phyloP scores from a whole-genome alignment of 2,797 vertebrate genomes.

The Ptychadena robeensis region DNA sequence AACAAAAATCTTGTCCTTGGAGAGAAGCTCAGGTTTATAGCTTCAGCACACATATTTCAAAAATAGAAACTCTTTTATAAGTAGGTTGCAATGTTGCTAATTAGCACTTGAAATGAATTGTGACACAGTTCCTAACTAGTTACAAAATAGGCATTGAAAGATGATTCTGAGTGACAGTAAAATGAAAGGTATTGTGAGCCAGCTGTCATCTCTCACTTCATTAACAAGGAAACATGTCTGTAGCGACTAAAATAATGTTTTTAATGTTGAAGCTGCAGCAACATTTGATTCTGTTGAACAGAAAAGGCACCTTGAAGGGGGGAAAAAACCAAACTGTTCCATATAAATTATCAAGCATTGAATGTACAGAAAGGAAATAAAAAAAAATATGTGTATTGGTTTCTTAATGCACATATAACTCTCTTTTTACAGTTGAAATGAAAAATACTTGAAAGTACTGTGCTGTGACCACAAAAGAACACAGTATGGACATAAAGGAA shows the following conservation, averaged over 20 bases:
- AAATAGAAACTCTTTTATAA: slow-evolving; percentile 56
- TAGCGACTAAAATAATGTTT: slow-evolving; percentile 54
- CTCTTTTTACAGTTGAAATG: not conserved
- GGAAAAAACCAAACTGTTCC: slow-evolving; percentile 17
- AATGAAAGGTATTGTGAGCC: slow-evolving; percentile 61
- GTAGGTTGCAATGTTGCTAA: slow-evolving; percentile 60
- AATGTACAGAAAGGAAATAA: not conserved
- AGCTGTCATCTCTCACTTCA: slow-evolving; percentile 61
- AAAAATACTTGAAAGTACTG: not conserved
- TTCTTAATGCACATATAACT: not conserved
- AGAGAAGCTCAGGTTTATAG: not conserved
- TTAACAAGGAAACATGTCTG: slow-evolving; percentile 60
- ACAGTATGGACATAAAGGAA: not conserved
- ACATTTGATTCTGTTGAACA: slow-evolving; percentile 34
- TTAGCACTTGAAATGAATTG: slow-evolving; percentile 62
- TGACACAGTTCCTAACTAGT: slow-evolving; percentile 59
- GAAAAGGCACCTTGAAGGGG: slow-evolving; percentile 32
- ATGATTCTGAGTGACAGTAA: slow-evolving; percentile 58
- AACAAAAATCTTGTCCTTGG: not conserved
- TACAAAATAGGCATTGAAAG: slow-evolving; percentile 58
- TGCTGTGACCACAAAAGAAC: not conserved
- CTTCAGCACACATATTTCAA: slow-evolving; percentile 14
- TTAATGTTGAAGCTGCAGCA: slow-evolving; percentile 29
- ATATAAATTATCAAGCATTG: slow-evolving; percentile 20
- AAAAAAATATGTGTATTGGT: not conserved